Conservation (phyloP, 2,888 invertebrate genomes). For the Dasysyrphus tricinctus region DNA sequence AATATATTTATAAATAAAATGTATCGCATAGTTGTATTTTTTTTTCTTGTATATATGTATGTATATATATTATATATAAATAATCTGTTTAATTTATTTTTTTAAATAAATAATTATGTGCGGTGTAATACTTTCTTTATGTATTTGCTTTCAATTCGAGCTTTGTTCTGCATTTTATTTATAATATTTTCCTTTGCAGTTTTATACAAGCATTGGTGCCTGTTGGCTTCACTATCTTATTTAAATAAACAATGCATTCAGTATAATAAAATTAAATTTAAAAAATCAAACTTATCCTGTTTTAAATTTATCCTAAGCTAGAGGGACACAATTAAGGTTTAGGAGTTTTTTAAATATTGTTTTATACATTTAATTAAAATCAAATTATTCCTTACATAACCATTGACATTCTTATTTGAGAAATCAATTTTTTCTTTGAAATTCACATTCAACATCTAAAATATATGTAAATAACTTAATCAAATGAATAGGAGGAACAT, state of each 20-base stretch:
- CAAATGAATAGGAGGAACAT: neutral
- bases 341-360: neutral
- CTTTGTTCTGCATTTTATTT: neutral
- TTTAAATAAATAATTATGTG: constrained; percentile 62
- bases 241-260: constrained; percentile 56
- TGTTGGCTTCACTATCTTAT: constrained; percentile 44
- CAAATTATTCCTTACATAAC: neutral
- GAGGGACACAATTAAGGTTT: neutral
- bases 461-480: constrained; percentile 1
- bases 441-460: neutral
- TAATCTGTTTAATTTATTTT: constrained; percentile 47
- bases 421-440: neutral
- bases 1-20: constrained; percentile 75
- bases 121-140: constrained; percentile 53
- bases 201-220: constrained; percentile 24
- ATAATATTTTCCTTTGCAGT: neutral
- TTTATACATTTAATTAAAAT: neutral
- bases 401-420: neutral
- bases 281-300: neutral
- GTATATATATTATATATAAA: constrained; percentile 58
- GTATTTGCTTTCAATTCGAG: constrained; percentile 28
- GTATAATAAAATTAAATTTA: constrained; percentile 4
- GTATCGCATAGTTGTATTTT: constrained; percentile 72
- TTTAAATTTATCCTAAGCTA: neutral
- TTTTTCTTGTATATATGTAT: constrained; percentile 62